Percentiles rank a stretch among this genome's conserved stretches.
These are phyloP conservation scores for Xiphophorus birchmanni DNA, from an alignment of 2,797 vertebrate species.

Conservation along the genomic window DNA sequence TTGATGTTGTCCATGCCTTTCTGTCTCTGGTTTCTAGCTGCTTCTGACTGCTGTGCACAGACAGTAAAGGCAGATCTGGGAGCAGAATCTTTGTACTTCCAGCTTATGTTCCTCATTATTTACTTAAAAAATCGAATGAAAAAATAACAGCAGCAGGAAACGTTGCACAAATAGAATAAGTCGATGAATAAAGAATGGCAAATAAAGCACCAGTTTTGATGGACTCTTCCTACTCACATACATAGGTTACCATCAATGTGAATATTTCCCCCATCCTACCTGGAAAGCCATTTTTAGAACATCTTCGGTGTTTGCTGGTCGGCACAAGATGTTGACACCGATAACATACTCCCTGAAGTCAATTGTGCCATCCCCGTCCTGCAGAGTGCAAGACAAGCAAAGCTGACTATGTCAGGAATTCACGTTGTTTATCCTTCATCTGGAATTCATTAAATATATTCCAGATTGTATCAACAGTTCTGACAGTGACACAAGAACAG, in stretches of 20 bases:
- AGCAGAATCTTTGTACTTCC: background rate
- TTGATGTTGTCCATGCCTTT: conserved; percentile 58
- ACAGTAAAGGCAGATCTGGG: conserved; percentile 9
- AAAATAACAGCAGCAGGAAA: conserved; percentile 1
- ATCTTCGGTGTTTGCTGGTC: conserved; percentile 94
- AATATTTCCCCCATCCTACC: conserved; percentile 73
- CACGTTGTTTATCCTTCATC: background rate
- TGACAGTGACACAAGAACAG: background rate
- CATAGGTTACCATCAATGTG: background rate
- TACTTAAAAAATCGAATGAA: background rate
- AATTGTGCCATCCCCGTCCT: conserved; percentile 94
- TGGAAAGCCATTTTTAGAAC: conserved; percentile 93
- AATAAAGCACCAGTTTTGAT: background rate
- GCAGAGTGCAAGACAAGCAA: conserved; percentile 12
- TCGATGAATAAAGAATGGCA: background rate
- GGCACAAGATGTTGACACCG: conserved; percentile 93
- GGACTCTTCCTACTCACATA: background rate
- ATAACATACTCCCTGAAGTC: conserved; percentile 99
- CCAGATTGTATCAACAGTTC: background rate
- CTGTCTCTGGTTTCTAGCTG: conserved; percentile 43
- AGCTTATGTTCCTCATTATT: background rate
- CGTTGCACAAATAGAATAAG: background rate
- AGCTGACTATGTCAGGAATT: background rate
- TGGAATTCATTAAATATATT: background rate
- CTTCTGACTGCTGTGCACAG: conserved; percentile 18